phyloP scores from a whole-genome alignment of 2,797 vertebrate genomes.

The Mareca strepera region DNA sequence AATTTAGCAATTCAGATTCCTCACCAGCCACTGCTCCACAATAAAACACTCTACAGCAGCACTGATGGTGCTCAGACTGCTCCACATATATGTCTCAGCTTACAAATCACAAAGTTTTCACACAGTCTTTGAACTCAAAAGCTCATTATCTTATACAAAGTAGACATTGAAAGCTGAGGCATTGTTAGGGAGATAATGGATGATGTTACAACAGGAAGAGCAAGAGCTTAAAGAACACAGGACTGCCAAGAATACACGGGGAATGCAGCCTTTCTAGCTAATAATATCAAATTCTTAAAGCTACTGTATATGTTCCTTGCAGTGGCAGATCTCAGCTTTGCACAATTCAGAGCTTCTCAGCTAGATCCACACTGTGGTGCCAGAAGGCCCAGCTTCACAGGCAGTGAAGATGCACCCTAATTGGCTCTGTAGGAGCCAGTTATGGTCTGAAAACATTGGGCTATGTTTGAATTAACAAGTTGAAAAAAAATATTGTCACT shows the following conservation, averaged over 20 bases:
- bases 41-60: neutral
- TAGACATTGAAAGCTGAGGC: neutral
- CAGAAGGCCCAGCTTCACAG: neutral
- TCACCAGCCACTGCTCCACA: neutral
- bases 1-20: neutral
- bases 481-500: neutral
- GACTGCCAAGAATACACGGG: neutral
- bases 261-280: neutral
- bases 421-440: neutral
- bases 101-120: constrained; percentile 27
- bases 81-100: neutral
- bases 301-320: neutral
- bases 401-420: neutral
- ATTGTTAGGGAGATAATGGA: constrained; percentile 21
- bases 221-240: neutral
- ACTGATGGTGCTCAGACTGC: neutral
- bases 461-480: neutral
- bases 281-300: neutral
- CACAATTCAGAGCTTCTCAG: neutral
- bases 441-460: neutral
- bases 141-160: constrained; percentile 33
- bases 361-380: neutral
- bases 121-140: constrained; percentile 31
- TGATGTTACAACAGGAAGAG: neutral
- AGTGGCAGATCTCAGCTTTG: neutral